Base-by-base conservation (phyloP, 2,113 vertebrate species). In the Dromiciops gliroides region DNA sequence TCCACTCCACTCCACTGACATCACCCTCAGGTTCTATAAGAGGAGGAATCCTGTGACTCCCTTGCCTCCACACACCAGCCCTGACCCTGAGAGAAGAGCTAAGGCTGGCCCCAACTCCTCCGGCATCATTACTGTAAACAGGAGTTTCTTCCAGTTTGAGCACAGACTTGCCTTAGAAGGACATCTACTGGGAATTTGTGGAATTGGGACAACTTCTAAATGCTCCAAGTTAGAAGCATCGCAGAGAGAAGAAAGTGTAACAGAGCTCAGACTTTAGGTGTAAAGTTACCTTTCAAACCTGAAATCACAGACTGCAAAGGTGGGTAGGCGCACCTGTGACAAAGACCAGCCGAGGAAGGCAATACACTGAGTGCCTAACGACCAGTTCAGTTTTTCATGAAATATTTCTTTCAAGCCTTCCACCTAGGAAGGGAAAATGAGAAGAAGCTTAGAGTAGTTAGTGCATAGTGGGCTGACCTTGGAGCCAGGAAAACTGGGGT, bases 161-260 rank as follows among this genome's bases (percentile, higher is more conserved):
- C 96, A 48, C 95, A 97, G 93, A 51, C 83, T 50, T 98, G 98
- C 97, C 96, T 98, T 97, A 97, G 56, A 96, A 96, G 98, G 98
- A 98, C 98, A 98, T 97, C 98, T 98, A 95, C 97, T 98, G 98
- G 98, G 98, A 96, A 96, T 95, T 97, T n/a, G 44, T 89, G 96
- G 94, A 90, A 98, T n/a, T 97, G 11, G 31, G 48, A 93, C 91
- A 92, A 83, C 52, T 1, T 51, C 37, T n/a, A 91, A 96, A n/a
- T 49, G 96, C 93, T 48, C 48, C 31, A n/a, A 53, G 47, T 56
- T 83, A 60, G 56, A 22, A n/a, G 44, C 88, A 60, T 23, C 48
- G 5, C 50, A 47, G 47, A 52, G 24, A 96, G 26, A 83, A 92
- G 37, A 44, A 28, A 93, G 26, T 16, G 51, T 67, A 91, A 48